Percentiles rank a stretch among this genome's conserved stretches.
Evolutionary conservation across 2,888 invertebrate species (phyloP).

Genomic region (Conchocele bisecta): DNA sequence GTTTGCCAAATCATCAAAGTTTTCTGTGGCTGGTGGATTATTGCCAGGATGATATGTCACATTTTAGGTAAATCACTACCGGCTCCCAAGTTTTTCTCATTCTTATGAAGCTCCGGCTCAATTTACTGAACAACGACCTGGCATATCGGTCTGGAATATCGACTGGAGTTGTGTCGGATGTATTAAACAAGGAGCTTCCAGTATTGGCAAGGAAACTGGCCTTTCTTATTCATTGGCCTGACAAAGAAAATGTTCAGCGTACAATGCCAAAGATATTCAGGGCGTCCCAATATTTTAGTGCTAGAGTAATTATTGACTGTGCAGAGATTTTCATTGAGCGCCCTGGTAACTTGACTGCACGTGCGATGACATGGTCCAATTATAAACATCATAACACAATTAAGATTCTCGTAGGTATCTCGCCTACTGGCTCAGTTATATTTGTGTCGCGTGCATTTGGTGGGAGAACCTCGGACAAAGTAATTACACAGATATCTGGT

Average conservation of each 20-base stretch:
- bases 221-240: slow-evolving; percentile 46
- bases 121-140: slow-evolving; percentile 28
- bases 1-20: no score
- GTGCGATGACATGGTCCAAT: slow-evolving; percentile 39
- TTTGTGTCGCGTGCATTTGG: slow-evolving; percentile 37
- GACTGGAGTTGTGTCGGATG: slow-evolving; percentile 20
- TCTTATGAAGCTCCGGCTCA: slow-evolving; percentile 29
- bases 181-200: slow-evolving; percentile 21
- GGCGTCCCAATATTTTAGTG: slow-evolving; percentile 9
- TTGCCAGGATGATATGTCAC: background rate
- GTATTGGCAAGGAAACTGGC: slow-evolving; percentile 13
- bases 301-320: slow-evolving; percentile 43
- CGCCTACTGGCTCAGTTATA: slow-evolving; percentile 34
- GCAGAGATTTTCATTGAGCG: slow-evolving; percentile 38
- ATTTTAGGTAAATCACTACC: background rate
- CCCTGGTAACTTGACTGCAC: slow-evolving; percentile 37
- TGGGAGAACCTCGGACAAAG: slow-evolving; percentile 32
- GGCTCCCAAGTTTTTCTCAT: slow-evolving; percentile 11
- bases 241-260: slow-evolving; percentile 25
- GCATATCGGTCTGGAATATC: slow-evolving; percentile 23
- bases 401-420: slow-evolving; percentile 33
- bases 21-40: slow-evolving; percentile 21
- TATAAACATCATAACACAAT: slow-evolving; percentile 49
- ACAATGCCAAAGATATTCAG: slow-evolving; percentile 35
- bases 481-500: slow-evolving; percentile 31